Conservation (phyloP, 2,888 invertebrate genomes). For the Lasioglossum oenotherae region DNA sequence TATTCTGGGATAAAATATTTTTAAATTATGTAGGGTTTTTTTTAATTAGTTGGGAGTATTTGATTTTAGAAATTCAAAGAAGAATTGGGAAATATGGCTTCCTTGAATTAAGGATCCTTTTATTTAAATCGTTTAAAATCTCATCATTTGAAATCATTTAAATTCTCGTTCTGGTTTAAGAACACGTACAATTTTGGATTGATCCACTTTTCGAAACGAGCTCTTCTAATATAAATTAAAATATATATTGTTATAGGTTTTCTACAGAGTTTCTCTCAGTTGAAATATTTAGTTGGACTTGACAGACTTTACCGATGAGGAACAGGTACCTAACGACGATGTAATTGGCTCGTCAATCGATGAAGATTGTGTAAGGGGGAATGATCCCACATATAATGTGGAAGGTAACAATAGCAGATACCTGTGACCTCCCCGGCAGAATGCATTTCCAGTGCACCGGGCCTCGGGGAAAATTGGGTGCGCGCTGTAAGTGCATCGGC, state of each 20-base stretch:
- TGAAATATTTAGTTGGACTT: neutral
- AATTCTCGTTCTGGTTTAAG: neutral
- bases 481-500: slow-evolving; percentile 1
- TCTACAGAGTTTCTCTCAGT: neutral
- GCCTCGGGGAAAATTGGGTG: slow-evolving; percentile 11
- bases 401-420: slow-evolving; percentile 47
- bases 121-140: neutral
- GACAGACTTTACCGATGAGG: neutral
- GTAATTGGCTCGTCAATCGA: neutral
- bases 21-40: neutral
- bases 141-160: too few species aligned
- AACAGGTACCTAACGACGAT: neutral
- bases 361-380: neutral
- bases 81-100: too few species aligned
- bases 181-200: neutral
- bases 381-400: slow-evolving; percentile 46
- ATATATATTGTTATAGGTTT: neutral
- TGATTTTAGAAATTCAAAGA: neutral
- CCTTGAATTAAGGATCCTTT: neutral
- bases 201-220: neutral
- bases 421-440: slow-evolving; percentile 34
- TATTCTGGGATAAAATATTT: neutral
- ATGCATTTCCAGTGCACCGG: slow-evolving; percentile 22
- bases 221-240: too few species aligned
- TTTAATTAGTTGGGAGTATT: neutral